Evolutionary conservation across 1,140 invertebrate species (phyloP).

Genomic region (Popillia japonica): DNA sequence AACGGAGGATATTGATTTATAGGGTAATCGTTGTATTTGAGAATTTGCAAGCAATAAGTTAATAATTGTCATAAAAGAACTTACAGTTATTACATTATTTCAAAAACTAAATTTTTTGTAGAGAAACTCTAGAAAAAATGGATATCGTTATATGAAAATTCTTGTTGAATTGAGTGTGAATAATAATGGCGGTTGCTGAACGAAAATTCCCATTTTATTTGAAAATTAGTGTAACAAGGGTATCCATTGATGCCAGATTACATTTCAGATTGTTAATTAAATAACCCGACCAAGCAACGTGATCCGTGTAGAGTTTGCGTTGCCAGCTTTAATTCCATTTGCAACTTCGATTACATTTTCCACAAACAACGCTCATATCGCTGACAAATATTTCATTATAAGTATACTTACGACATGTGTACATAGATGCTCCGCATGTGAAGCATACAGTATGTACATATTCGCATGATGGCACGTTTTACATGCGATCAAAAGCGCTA

Average conservation of each 20-base stretch:
- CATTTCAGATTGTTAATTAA: background rate
- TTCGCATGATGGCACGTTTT: slow-evolving; percentile 5
- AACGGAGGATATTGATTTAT: too few species aligned
- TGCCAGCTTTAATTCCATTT: background rate
- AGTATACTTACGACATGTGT: background rate
- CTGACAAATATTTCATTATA: background rate
- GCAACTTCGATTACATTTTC: background rate
- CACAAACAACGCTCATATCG: slow-evolving; percentile 1
- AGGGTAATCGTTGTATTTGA: too few species aligned
- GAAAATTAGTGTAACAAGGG: too few species aligned
- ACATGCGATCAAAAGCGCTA: slow-evolving; percentile 10
- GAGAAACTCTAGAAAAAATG: too few species aligned
- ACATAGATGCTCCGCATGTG: background rate
- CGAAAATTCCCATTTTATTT: too few species aligned
- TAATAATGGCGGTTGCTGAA: too few species aligned
- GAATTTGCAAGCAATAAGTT: too few species aligned
- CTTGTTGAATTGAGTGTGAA: too few species aligned
- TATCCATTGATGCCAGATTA: background rate
- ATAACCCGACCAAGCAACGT: background rate
- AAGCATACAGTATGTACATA: background rate
- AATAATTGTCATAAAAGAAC: too few species aligned
- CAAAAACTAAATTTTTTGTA: too few species aligned
- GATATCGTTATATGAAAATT: too few species aligned
- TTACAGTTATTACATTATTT: too few species aligned
- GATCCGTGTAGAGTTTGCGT: background rate